These are phyloP conservation scores for Caenorhabditis sp. DNA, from an alignment of 2,888 invertebrate species.

Conservation along the genomic window DNA sequence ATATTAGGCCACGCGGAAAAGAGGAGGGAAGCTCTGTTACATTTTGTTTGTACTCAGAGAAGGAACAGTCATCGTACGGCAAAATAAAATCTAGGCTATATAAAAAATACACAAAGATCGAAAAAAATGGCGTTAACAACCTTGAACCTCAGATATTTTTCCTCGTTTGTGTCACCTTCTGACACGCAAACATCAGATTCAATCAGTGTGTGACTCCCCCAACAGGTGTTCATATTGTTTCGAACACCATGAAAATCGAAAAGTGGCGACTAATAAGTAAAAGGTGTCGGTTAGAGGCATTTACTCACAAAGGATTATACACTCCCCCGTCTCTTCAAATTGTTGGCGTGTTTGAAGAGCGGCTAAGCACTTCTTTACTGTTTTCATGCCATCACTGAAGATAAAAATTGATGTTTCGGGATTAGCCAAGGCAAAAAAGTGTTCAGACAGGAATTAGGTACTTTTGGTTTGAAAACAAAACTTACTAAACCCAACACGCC, in stretches of 20 bases:
- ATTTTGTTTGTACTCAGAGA: neutral
- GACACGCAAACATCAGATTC: neutral
- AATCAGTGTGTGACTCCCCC: neutral
- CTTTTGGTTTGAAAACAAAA: slow-evolving; percentile 27
- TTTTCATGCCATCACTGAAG: slow-evolving; percentile 17
- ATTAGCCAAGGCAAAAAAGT: slow-evolving; percentile 19
- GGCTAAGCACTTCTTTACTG: slow-evolving; percentile 47
- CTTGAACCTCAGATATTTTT: slow-evolving; percentile 26
- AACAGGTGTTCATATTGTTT: neutral
- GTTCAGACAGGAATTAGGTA: neutral
- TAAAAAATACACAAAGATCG: slow-evolving; percentile 3
- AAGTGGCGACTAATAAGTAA: slow-evolving; percentile 46
- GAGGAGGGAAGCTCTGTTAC: neutral
- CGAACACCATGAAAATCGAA: neutral
- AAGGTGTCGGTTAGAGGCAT: slow-evolving; percentile 56
- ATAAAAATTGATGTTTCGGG: slow-evolving; percentile 38
- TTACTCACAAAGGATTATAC: slow-evolving; percentile 61
- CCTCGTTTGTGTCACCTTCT: slow-evolving; percentile 5
- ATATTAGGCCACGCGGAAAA: neutral
- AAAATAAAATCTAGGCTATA: slow-evolving; percentile 4
- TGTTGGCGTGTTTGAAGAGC: slow-evolving; percentile 45
- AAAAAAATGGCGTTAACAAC: slow-evolving; percentile 30
- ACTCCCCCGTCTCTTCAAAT: slow-evolving; percentile 21
- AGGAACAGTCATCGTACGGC: neutral
- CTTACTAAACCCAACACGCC: neutral